Conservation (phyloP, 1,140 invertebrate species). For the Sminthurinus signatus region DNA sequence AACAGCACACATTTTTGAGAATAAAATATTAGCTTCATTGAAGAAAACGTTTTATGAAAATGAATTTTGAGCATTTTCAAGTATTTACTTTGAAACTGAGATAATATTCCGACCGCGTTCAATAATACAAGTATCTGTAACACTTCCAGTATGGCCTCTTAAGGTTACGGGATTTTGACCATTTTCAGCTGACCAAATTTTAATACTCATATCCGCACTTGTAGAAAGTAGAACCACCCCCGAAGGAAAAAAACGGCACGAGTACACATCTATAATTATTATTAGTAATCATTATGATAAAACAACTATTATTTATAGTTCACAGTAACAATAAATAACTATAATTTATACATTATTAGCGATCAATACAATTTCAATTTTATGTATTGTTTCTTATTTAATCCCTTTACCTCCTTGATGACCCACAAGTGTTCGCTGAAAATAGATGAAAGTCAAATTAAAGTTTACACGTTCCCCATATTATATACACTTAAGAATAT, state of each 20-base stretch:
- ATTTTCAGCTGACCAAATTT: constrained; percentile 63
- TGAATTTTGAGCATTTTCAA: not conserved
- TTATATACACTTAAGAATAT: not conserved
- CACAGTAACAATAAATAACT: too few relatives aligned
- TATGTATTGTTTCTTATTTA: too few relatives aligned
- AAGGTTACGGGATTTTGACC: constrained; percentile 61
- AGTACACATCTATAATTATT: constrained; percentile 62
- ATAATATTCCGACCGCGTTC: constrained; percentile 66
- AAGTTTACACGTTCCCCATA: not conserved
- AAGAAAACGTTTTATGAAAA: not conserved
- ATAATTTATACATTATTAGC: too few relatives aligned
- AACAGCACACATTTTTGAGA: constrained; percentile 6
- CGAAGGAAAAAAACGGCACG: constrained; percentile 64
- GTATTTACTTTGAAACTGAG: constrained; percentile 56
- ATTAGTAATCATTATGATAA: too few relatives aligned
- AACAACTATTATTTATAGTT: too few relatives aligned
- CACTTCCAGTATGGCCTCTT: constrained; percentile 58
- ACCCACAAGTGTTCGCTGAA: constrained; percentile 55
- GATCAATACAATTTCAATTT: too few relatives aligned
- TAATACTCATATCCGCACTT: constrained; percentile 61
- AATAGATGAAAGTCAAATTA: constrained; percentile 35
- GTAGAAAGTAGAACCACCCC: constrained; percentile 59
- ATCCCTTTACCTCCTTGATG: too few relatives aligned
- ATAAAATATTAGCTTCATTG: not conserved
- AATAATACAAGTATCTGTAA: constrained; percentile 60